Evolutionary conservation across 2,888 invertebrate species (phyloP).

Genomic region (Drosophila ustulata): DNA sequence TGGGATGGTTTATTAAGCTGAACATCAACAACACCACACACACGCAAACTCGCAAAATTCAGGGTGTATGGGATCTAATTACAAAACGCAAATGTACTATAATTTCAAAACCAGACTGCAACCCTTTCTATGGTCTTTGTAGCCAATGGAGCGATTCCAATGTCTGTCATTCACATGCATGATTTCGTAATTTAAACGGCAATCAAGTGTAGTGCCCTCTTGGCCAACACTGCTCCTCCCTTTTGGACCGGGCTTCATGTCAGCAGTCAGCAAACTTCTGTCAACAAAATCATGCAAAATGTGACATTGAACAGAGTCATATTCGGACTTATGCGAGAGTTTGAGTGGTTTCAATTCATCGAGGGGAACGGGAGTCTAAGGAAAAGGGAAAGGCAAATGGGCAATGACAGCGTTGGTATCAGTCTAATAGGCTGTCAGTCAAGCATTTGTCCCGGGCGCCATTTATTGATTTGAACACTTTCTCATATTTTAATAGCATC

Average conservation of each 20-base stretch:
- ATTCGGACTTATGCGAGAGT: neutral
- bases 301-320: conserved; percentile 45
- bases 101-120: conserved; percentile 57
- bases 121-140: neutral
- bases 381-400: neutral
- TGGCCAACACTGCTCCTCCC: neutral
- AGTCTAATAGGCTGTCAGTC: neutral
- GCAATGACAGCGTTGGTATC: conserved; percentile 15
- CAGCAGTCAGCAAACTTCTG: conserved; percentile 70
- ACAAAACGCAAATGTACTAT: conserved; percentile 76
- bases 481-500: conserved; percentile 41
- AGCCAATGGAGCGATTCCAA: conserved; percentile 17
- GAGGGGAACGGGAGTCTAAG: neutral
- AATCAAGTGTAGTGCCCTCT: conserved; percentile 50
- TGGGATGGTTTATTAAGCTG: conserved; percentile 47
- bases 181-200: conserved; percentile 75
- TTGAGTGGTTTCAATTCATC: conserved; percentile 37
- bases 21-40: conserved; percentile 23
- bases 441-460: conserved; percentile 32
- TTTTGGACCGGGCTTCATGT: conserved; percentile 44
- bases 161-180: conserved; percentile 65
- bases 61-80: conserved; percentile 68
- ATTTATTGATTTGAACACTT: conserved; percentile 64
- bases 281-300: conserved; percentile 76
- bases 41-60: conserved; percentile 3